A percentile compares a stretch with the other conserved stretches of the same genome.
Conservation (phyloP, 2,113 vertebrate genomes). For the Castor canadensis region DNA sequence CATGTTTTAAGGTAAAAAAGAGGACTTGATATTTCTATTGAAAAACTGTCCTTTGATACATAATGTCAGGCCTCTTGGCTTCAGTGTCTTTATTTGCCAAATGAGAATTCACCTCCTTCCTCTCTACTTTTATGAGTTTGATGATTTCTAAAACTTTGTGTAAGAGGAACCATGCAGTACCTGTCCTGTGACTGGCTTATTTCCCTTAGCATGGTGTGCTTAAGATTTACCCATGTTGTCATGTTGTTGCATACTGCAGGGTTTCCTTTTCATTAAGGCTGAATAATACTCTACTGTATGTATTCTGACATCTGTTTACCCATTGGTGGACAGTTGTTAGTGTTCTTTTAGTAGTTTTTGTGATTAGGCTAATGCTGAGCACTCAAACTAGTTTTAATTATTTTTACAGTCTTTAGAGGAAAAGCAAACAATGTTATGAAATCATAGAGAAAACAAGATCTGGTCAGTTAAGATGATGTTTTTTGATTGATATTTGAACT, state of each 20-base stretch:
- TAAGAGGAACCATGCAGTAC: background rate
- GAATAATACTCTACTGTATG: background rate
- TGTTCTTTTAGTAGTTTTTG: background rate
- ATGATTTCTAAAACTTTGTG: background rate
- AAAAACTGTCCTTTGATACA: background rate
- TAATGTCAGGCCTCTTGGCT: background rate
- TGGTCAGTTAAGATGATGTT: background rate
- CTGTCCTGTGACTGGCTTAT: background rate
- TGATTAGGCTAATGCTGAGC: background rate
- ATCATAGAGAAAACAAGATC: slow-evolving; percentile 18
- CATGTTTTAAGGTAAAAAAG: slow-evolving; percentile 23
- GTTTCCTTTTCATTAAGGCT: background rate
- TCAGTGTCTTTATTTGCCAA: background rate
- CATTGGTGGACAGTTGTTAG: background rate
- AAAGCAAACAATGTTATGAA: slow-evolving; percentile 35
- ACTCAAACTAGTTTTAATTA: background rate
- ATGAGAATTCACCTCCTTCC: background rate
- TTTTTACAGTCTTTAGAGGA: slow-evolving; percentile 4
- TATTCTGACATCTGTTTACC: background rate
- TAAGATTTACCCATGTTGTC: background rate
- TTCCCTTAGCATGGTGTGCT: background rate
- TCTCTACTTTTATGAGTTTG: background rate
- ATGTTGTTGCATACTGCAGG: background rate
- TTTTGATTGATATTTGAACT: background rate
- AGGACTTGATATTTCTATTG: background rate